Evolutionary conservation across 2,888 invertebrate species (phyloP), one percentile per base, ranked within the genome.

Genomic region (Parascotia fuliginaria): DNA sequence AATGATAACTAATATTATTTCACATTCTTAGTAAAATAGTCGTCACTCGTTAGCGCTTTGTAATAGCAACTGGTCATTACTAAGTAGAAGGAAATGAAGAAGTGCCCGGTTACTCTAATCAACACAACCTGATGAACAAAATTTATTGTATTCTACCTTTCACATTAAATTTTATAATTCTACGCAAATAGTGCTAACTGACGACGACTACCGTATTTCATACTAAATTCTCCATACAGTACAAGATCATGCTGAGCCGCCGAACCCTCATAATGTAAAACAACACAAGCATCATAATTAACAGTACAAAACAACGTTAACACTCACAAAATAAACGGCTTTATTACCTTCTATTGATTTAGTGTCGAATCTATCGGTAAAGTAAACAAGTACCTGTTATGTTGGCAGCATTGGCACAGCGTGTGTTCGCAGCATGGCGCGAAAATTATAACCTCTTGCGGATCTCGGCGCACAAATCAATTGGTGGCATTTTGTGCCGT

Each of bases 391-490:
- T 69, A 70, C 68, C 70, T 61, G 71, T 58, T 49, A 70, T 68
- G 75, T 74, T 76, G 77, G 73, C 78, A 73, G 73, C 84, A 45
- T 45, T 45, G 50, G 32, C 50, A 42, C 87, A 80, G 87, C 85
- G 72, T 83, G 87, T 77, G 72, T 73, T 73, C 73, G 73, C 83
- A 77, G 83, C 84, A 68, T 81, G 87, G 85, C 85, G 88, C 86
- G 87, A 87, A 89, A 87, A 88, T 89, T 89, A 89, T 87, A 87
- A 85, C 88, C 85, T 84, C 73, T 47, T 63, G 68, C 55, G 61
- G 60, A 66, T 47, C 47, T 65, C 59, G 51, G 75, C 67, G 76
- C 83, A 85, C 85, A 85, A 88, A 89, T 89, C 87, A 89, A 87
- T 87, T 87, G 77, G 67, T 78, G 74, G 77, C 74, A 77, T 83